Percentiles rank a stretch among this genome's conserved stretches.
Conservation (phyloP, 2,113 vertebrate genomes). For the Calypte anna region DNA sequence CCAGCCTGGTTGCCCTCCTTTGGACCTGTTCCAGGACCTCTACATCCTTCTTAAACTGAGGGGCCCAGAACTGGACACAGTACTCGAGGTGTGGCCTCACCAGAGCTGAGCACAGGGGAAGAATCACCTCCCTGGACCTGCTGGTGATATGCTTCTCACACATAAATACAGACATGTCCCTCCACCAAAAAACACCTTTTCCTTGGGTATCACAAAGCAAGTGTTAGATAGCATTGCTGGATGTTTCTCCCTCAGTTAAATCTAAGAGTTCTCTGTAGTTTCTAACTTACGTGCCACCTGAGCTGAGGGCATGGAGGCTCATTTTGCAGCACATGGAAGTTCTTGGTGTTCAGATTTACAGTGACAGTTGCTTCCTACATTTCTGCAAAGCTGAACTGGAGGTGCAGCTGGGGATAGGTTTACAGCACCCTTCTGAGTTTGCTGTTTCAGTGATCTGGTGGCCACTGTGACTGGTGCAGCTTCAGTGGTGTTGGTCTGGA, state of each 20-base stretch:
- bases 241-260: neutral
- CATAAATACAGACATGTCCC: rapidly evolving
- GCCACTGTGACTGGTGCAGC: neutral
- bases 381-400: neutral
- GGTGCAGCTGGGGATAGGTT: neutral
- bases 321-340: neutral
- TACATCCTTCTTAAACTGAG: too few species aligned
- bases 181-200: neutral
- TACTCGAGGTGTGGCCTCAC: too few species aligned
- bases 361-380: neutral
- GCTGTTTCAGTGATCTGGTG: neutral
- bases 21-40: too few species aligned
- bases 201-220: neutral
- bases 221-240: neutral
- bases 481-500: neutral
- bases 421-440: rapidly evolving
- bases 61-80: too few species aligned
- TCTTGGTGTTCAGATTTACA: neutral
- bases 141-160: neutral
- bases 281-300: neutral
- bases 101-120: too few species aligned
- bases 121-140: too few species aligned
- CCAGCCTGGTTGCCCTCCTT: too few species aligned
- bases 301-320: rapidly evolving
- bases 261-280: neutral